Base-by-base conservation (phyloP, 2,113 vertebrate species). In the Pionites leucogaster region DNA sequence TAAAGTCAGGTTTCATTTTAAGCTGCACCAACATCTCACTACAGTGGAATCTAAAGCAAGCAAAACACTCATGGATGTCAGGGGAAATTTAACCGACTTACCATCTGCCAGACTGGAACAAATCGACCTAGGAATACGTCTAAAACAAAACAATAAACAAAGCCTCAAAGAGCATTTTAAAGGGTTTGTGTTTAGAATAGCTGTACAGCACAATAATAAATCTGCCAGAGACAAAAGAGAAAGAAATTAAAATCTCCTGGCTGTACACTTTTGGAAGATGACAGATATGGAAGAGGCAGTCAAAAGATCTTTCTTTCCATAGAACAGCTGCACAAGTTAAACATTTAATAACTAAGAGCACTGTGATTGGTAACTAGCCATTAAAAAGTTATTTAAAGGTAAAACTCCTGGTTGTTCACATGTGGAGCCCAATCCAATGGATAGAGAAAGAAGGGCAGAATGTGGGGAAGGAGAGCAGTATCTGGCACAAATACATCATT, bases 171-270 rank as follows among this genome's bases (percentile, higher is more conserved):
- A 74, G 24, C 69, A 52, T 94, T 92, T 93, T 50, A 69, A 78
- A 88, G 76, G 52, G 52, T 20, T 72, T 79, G 11, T 88, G 76
- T 83, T 92, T 81, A 90, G 57, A 86, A 92, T 9, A 93, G 41
- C 62, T 90, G 47, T 37, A n/a, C 47, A 86, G 60, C 13, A 60
- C 1, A 2, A 72, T n/a, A 65, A 68, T 81, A 90, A 94, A 76
- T 53, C 50, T 93, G 87, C 75, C 87, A 90, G 68, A 85, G 69
- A 69, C 50, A 94, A 75, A 93, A 83, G 55, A 13, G 24, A 39
- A 97, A 95, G 68, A 83, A 92, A 88, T 65, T n/a, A 62, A 90
- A 95, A 90, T 76, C 69, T 76, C 50, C 77, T 70, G 55, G 42
- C 64, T 84, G 27, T 49, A 82, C 46, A 29, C 27, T 86, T 86